Conservation (phyloP, 2,797 vertebrate species). For the Fistularia tabacaria region DNA sequence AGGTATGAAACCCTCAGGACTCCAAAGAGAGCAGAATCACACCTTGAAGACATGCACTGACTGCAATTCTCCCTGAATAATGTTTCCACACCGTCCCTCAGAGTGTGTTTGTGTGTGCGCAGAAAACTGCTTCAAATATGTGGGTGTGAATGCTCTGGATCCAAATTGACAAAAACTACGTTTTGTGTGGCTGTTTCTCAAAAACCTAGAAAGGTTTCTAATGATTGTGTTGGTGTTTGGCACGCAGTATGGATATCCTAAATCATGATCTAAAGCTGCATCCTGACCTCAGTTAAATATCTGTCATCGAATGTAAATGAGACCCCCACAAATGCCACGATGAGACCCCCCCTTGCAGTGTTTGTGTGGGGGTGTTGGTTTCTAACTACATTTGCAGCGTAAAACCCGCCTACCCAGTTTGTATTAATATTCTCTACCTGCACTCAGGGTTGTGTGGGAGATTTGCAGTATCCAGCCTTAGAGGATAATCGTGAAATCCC, state of each 20-base stretch:
- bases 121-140: too few species aligned
- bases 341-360: slow-evolving; percentile 1
- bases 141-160: too few species aligned
- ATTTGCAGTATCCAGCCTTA: slow-evolving; percentile 62
- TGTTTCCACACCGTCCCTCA: too few species aligned
- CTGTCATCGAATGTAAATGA: slow-evolving; percentile 1
- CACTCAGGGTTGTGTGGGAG: slow-evolving; percentile 48
- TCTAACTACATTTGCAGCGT: slow-evolving; percentile 29
- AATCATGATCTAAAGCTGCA: slow-evolving; percentile 2
- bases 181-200: too few species aligned
- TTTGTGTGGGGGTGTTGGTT: slow-evolving; percentile 24
- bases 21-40: too few species aligned
- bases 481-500: slow-evolving; percentile 69
- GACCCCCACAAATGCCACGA: neutral
- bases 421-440: slow-evolving; percentile 64
- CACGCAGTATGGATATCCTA: neutral
- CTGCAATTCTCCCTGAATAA: too few species aligned
- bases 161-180: too few species aligned
- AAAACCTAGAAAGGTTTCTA: neutral
- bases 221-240: too few species aligned
- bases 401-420: slow-evolving; percentile 37
- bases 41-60: too few species aligned
- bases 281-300: neutral
- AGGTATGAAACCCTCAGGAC: too few species aligned
- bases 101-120: too few species aligned